These are phyloP conservation scores for Ceyx erithaca DNA, from an alignment of 2,797 vertebrate species.

Conservation along the genomic window DNA sequence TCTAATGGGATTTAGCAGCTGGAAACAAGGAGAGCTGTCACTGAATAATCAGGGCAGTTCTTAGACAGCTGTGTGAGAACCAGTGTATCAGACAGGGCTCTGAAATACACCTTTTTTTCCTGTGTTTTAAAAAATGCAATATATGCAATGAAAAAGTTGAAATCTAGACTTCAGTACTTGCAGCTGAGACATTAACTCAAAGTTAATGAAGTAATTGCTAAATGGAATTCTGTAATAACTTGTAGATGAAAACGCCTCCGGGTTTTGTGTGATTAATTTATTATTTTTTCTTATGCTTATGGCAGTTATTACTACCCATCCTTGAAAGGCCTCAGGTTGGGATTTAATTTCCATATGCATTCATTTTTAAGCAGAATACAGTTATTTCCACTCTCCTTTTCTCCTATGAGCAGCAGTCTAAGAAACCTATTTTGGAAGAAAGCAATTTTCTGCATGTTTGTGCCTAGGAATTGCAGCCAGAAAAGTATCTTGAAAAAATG, in stretches of 20 bases:
- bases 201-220: slow-evolving; percentile 21
- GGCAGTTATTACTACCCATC: background rate
- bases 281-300: background rate
- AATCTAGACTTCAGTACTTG: background rate
- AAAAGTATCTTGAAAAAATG: background rate
- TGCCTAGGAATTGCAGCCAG: background rate
- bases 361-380: slow-evolving; percentile 24
- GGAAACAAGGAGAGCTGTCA: slow-evolving; percentile 28
- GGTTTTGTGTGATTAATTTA: background rate
- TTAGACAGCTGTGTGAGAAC: slow-evolving; percentile 20
- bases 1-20: slow-evolving; percentile 58
- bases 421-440: slow-evolving; percentile 14
- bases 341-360: slow-evolving; percentile 17
- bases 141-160: background rate
- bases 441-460: slow-evolving; percentile 35
- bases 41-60: slow-evolving; percentile 30
- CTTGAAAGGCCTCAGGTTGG: slow-evolving; percentile 1
- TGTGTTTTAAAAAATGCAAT: background rate
- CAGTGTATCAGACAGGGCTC: background rate
- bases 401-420: background rate
- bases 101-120: background rate
- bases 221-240: background rate
- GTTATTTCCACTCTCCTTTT: slow-evolving; percentile 39
- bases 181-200: background rate
- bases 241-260: background rate